These are phyloP conservation scores for Melanogrammus aeglefinus DNA, from an alignment of 2,797 vertebrate genomes.

Conservation along the genomic window DNA sequence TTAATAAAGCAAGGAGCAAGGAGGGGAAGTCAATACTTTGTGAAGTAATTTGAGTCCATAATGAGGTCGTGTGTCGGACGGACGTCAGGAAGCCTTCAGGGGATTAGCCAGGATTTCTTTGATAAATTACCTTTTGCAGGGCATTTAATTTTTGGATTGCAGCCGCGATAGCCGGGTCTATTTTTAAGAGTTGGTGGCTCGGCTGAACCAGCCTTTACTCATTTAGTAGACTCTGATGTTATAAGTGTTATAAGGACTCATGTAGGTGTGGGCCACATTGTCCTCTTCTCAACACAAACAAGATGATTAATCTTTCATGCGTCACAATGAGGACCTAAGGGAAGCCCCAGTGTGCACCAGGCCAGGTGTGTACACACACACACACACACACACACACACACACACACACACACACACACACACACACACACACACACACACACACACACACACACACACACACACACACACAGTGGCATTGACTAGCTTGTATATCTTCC, in stretches of 20 bases:
- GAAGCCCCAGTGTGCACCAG: conserved; percentile 21
- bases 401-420: too few relatives aligned
- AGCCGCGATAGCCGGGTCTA: too few relatives aligned
- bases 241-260: conserved; percentile 21
- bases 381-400: not conserved
- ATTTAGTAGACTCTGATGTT: not conserved
- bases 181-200: too few relatives aligned
- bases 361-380: not conserved
- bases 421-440: too few relatives aligned
- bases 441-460: not conserved
- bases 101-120: too few relatives aligned
- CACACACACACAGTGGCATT: not conserved
- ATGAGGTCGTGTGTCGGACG: not conserved
- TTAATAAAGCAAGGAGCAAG: not conserved
- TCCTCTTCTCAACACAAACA: conserved; percentile 22
- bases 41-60: not conserved
- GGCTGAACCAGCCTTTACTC: too few relatives aligned
- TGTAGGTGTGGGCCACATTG: not conserved
- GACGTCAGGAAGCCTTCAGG: too few relatives aligned
- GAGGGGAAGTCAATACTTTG: not conserved
- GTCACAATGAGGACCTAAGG: conserved; percentile 30
- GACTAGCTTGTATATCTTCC: too few relatives aligned
- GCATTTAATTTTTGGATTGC: too few relatives aligned
- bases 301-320: conserved; percentile 44
- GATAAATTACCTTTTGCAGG: too few relatives aligned